Conservation (phyloP, 2,113 vertebrate species). For the Otus sunia region DNA sequence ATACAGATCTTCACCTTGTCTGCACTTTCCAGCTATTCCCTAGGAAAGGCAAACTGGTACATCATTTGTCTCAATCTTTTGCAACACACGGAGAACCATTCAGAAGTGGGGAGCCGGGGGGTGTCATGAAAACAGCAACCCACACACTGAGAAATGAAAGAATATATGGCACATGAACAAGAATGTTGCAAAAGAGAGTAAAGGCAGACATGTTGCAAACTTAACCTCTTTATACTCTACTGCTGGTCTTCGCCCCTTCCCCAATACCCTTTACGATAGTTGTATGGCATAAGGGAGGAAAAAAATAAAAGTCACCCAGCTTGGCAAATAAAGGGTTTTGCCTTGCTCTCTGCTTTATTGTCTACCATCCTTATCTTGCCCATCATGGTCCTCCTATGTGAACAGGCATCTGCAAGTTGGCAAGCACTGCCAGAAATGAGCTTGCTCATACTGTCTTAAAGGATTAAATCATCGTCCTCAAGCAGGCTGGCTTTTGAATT, state of each 20-base stretch:
- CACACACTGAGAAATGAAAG: neutral
- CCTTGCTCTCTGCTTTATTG: neutral
- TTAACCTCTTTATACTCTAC: neutral
- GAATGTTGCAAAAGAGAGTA: neutral
- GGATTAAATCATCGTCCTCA: neutral
- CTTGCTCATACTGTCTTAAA: neutral
- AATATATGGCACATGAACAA: neutral
- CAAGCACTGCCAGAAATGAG: neutral
- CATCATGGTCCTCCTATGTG: neutral
- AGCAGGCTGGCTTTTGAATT: neutral
- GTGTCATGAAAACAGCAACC: neutral
- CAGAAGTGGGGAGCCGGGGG: neutral
- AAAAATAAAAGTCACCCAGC: neutral
- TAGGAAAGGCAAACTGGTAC: neutral
- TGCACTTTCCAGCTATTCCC: neutral
- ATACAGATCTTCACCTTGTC: neutral
- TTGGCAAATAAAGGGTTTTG: neutral
- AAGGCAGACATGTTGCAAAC: neutral
- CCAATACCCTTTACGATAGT: neutral
- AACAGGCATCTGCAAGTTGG: neutral
- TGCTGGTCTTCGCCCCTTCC: neutral
- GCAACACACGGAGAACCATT: neutral
- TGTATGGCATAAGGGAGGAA: neutral
- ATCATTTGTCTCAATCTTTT: neutral
- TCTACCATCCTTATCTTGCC: neutral